Evolutionary conservation across 2,797 vertebrate genomes (phyloP), one percentile per base, ranked within the genome.

Genomic region (Ammospiza maritima): DNA sequence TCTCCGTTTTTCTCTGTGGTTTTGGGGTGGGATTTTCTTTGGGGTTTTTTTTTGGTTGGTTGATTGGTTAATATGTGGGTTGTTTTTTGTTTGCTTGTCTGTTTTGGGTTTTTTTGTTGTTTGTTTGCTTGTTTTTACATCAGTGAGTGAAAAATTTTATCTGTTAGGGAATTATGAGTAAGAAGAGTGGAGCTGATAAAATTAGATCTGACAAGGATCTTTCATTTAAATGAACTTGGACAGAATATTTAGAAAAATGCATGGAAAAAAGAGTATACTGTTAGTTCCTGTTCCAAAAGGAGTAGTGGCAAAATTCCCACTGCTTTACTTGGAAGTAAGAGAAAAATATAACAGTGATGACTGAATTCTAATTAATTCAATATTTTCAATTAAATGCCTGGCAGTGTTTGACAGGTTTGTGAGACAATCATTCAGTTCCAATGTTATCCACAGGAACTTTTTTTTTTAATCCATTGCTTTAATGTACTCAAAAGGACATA

Each of bases 11-110:
- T 14, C 16, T 30, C 16, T 8, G 6, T 32, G 42, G 29, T 57
- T 34, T 30, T 4, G 4, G 11, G 5, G 5, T 34, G 4, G 20
- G 4, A 0, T 29, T 40, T 80, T 47, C 15, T 36, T 58, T 47
- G 26, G 2, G 4, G 3, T 9, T n/a, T 20, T 34, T 34, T 47
- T 5, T 9, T 8, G 1, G 3, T 9, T 26, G 16, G 3, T 34
- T 44, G 5, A 2, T 21, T 40, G 14, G 4, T 34, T 10, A 16
- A 26, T 26, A 11, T 3, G 3, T 14, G 6, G 23, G 40, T 18
- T 18, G 18, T 11, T 30, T 40, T 57, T 40, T 34, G 16, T 23
- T 44, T 34, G 6, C 3, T 66, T 56, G 5, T 13, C n/a, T 66
- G 13, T 30, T 20, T 13, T 9, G 8, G 11, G 16, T 4, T 38